phyloP scores from a whole-genome alignment of 2,888 invertebrate genomes.

The Merodon equestris region DNA sequence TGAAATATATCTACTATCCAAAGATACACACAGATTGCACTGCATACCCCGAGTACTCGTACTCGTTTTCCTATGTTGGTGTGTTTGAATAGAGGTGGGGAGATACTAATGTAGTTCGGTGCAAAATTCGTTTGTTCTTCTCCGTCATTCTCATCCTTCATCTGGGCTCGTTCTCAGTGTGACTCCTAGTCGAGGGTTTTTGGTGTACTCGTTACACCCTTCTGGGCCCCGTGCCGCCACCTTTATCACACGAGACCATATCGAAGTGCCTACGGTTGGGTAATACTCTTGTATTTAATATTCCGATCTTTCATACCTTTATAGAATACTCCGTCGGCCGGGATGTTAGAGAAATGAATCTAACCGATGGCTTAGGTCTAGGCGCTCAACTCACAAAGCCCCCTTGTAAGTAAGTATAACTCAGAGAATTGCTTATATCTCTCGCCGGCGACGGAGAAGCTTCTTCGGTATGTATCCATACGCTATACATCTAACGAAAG shows the following conservation, averaged over 20 bases:
- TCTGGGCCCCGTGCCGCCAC: too few relatives aligned
- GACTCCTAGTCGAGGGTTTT: too few relatives aligned
- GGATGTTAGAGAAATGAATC: background rate
- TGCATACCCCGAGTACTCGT: conserved; percentile 4
- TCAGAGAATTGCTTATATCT: conserved; percentile 41
- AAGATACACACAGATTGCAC: conserved; percentile 60
- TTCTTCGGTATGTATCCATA: too few relatives aligned
- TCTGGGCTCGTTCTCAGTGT: conserved; percentile 3
- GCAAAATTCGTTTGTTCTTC: conserved; percentile 62
- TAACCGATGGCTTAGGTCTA: conserved; percentile 6
- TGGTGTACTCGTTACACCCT: too few relatives aligned
- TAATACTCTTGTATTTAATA: conserved; percentile 69
- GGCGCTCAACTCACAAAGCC: conserved; percentile 23
- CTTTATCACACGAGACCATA: too few relatives aligned
- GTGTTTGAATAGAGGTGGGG: conserved; percentile 21
- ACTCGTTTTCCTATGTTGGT: too few relatives aligned
- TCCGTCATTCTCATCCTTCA: conserved; percentile 2
- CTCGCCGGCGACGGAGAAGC: conserved; percentile 4
- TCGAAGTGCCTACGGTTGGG: conserved; percentile 15
- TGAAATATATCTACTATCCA: conserved; percentile 61
- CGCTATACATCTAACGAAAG: too few relatives aligned
- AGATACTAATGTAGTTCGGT: conserved; percentile 64
- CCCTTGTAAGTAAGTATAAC: conserved; percentile 28
- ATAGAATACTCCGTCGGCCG: conserved; percentile 55
- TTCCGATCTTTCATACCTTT: conserved; percentile 67